Percentiles rank a stretch among this genome's conserved stretches.
phyloP scores from a whole-genome alignment of 2,888 invertebrate genomes.

The Macrophya alboannulata region DNA sequence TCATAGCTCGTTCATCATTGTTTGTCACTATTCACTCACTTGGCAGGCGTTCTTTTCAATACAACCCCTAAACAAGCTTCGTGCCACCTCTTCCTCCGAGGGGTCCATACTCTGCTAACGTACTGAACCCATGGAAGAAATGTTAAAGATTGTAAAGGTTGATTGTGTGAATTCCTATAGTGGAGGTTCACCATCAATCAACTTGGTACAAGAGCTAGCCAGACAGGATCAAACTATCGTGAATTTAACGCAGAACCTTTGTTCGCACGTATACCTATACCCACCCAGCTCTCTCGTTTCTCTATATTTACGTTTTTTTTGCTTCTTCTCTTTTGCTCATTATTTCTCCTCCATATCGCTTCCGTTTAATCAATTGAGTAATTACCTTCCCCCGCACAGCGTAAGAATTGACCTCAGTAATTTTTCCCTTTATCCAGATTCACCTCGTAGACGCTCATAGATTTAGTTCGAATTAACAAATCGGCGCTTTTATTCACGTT shows the following conservation, averaged over 20 bases:
- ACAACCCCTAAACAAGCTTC: conserved; percentile 43
- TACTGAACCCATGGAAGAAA: not conserved
- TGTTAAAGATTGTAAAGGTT: conserved; percentile 42
- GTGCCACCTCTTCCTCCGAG: not conserved
- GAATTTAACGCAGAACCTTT: conserved; percentile 4
- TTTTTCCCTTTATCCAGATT: not conserved
- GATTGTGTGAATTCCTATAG: not conserved
- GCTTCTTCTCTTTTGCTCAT: not conserved
- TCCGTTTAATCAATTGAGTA: not conserved
- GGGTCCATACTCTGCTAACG: not conserved
- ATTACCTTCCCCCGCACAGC: not conserved
- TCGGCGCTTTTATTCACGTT: not conserved
- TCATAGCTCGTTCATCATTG: conserved; percentile 43
- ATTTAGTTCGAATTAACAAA: not conserved
- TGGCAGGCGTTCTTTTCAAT: conserved; percentile 41
- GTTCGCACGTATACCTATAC: not conserved
- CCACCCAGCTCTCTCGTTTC: not conserved
- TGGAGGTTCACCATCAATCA: conserved; percentile 27
- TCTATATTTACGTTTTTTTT: not conserved
- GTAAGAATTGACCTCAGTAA: too few species aligned
- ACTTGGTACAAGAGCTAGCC: not conserved
- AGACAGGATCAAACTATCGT: conserved; percentile 25
- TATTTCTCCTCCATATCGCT: not conserved
- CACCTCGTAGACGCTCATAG: not conserved
- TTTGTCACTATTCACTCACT: conserved; percentile 52